Evolutionary conservation across 2,888 invertebrate genomes (phyloP).

Genomic region (Mesorhabditis belari): DNA sequence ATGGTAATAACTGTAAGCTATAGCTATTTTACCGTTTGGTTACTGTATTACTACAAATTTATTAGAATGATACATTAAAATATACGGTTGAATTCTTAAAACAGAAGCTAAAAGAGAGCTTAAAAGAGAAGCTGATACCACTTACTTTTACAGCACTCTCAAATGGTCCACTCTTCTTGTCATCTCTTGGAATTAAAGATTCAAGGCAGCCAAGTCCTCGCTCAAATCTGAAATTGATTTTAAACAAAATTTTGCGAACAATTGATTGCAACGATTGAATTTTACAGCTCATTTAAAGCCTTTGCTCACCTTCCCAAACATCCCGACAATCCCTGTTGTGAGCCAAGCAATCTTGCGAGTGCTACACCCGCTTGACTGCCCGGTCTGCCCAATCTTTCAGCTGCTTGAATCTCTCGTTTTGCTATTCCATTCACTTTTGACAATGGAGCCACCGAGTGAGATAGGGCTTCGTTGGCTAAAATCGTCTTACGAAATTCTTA

Average conservation of each 20-base stretch:
- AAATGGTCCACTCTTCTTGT: constrained; percentile 29
- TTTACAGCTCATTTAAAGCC: no score
- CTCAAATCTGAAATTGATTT: constrained; percentile 67
- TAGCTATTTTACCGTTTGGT: no score
- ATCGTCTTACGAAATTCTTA: no score
- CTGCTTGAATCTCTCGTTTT: constrained; percentile 13
- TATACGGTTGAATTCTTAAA: no score
- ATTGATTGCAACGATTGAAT: no score
- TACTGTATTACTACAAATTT: no score
- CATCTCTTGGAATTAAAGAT: constrained; percentile 23
- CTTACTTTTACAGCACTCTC: constrained; percentile 38
- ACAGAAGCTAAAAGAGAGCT: neutral
- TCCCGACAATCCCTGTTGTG: constrained; percentile 55
- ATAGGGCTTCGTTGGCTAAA: constrained; percentile 19
- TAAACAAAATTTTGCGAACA: neutral
- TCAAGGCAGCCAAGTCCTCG: constrained; percentile 70
- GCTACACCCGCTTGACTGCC: constrained; percentile 77
- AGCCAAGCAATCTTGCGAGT: constrained; percentile 81
- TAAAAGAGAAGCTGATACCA: neutral
- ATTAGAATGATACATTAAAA: no score
- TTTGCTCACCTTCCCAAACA: neutral
- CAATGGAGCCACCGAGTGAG: constrained; percentile 17
- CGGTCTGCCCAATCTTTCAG: constrained; percentile 31
- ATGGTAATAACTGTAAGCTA: no score
- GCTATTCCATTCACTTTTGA: neutral